These are phyloP conservation scores for Rotaria socialis DNA, from an alignment of 2,888 invertebrate genomes.

Conservation along the genomic window DNA sequence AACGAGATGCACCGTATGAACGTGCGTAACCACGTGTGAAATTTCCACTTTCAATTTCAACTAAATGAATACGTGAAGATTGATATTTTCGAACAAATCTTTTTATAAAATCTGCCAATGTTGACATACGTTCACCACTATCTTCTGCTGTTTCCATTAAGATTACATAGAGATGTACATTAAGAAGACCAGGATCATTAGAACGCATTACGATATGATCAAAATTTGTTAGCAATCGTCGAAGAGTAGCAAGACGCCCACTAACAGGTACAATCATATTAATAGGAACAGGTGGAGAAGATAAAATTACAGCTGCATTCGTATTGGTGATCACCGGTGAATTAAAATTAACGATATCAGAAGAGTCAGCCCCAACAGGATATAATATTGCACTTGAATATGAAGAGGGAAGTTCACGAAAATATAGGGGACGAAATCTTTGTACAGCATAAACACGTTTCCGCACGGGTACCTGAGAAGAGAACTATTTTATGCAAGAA, in stretches of 20 bases:
- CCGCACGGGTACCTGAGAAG: background rate
- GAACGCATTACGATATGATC: background rate
- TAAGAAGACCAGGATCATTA: background rate
- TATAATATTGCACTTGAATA: constrained; percentile 24
- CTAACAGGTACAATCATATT: constrained; percentile 23
- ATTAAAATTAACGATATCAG: background rate
- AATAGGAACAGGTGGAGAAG: background rate
- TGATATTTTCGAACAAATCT: background rate
- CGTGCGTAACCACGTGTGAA: constrained; percentile 65
- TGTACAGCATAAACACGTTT: constrained; percentile 25
- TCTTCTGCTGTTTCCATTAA: constrained; percentile 36
- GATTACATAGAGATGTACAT: background rate
- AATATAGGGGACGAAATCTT: constrained; percentile 21
- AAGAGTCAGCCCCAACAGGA: background rate
- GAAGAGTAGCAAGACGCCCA: background rate
- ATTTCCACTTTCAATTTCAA: constrained; percentile 28
- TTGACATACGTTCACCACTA: constrained; percentile 28
- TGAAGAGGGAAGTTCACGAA: constrained; percentile 13
- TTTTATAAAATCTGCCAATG: constrained; percentile 27
- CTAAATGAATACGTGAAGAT: constrained; percentile 18
- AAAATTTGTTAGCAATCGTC: constrained; percentile 20
- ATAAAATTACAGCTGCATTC: background rate
- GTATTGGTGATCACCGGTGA: background rate
- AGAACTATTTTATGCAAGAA: background rate
- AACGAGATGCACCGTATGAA: constrained; percentile 60